Evolutionary conservation across 1,140 invertebrate species (phyloP).

Genomic region (Propsilocerus akamusi): DNA sequence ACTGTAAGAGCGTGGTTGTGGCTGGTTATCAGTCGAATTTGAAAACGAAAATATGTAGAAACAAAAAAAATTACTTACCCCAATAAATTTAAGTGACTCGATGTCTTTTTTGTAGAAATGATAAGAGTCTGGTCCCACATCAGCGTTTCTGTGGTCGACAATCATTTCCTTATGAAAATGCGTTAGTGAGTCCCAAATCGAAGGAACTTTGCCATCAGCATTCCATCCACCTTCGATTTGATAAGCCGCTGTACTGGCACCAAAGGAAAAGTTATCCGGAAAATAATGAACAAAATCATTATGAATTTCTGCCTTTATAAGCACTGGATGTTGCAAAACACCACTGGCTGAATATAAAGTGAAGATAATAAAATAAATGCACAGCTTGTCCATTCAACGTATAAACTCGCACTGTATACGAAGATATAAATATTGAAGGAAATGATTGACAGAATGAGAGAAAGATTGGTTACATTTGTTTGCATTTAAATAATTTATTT

Average conservation of each 20-base stretch:
- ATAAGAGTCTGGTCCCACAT: conserved; percentile 32
- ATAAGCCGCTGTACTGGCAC: conserved; percentile 19
- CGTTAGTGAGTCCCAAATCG: conserved; percentile 34
- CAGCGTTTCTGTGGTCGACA: conserved; percentile 27
- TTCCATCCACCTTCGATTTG: conserved; percentile 27
- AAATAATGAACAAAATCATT: not conserved
- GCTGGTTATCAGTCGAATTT: not conserved
- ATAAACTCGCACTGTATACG: too few relatives aligned
- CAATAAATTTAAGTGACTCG: conserved; percentile 23
- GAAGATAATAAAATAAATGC: too few relatives aligned
- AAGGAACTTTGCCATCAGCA: conserved; percentile 13
- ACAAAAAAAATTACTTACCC: conserved; percentile 6
- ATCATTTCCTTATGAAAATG: conserved; percentile 31
- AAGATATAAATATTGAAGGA: too few relatives aligned
- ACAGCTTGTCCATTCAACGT: too few relatives aligned
- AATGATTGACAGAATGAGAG: too few relatives aligned
- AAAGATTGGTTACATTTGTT: too few relatives aligned
- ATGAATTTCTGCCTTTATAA: too few relatives aligned
- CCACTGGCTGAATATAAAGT: too few relatives aligned
- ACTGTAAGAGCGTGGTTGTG: conserved; percentile 3
- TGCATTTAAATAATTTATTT: too few relatives aligned
- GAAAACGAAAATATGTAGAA: not conserved
- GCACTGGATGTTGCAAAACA: too few relatives aligned
- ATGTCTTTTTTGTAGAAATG: conserved; percentile 30
- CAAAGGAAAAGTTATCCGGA: conserved; percentile 17